Base-by-base conservation (phyloP, 2,888 invertebrate species). In the Tortricodes alternella region DNA sequence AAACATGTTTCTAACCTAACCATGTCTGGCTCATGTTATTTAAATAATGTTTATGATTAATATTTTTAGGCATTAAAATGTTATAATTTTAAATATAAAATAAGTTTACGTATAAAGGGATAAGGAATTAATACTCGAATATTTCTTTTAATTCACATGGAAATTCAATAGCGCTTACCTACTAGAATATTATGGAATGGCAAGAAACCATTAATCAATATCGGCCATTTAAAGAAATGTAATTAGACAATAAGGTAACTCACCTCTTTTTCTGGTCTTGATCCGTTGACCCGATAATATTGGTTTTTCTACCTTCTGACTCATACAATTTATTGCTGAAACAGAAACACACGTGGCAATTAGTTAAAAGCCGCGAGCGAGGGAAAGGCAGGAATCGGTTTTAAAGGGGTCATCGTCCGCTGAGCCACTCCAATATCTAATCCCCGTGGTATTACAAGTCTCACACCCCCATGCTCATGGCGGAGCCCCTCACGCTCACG, bases 271-370 rank as follows among this genome's bases (percentile, higher is more conserved):
- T 96, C 98, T 96, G 97, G 98, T 98, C 97, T 98, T 98, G 95
- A 98, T 98, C 94, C 98, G 98, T 95, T 98, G 98, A 97, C 98
- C 98, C 95, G 98, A 98, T 95, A 98, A 94, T 95, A 98, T 96
- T 95, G 98, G 98, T 97, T 98, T 98, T 97, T 98, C 98, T 95
- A 95, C 96, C 96, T 98, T 98, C 94, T 98, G 98, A 98, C 97
- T 98, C 98, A 98, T 98, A 98, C 97, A 98, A 98, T 93, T 94
- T 94, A 93, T 94, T 93, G 94, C 95, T 95, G 92, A 68, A 94
- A 93, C 73, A 72, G 84, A 62, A 85, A 85, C 81, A 86, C 88
- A 89, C 89, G 89, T 89, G 89, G 89, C 88, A 86, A 80, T 87
- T 84, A 87, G 67, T 29, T 29, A 29, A 9, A 29, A 62, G 71